Conservation (phyloP, 1,140 invertebrate genomes). For the Harlomillsia oculata region DNA sequence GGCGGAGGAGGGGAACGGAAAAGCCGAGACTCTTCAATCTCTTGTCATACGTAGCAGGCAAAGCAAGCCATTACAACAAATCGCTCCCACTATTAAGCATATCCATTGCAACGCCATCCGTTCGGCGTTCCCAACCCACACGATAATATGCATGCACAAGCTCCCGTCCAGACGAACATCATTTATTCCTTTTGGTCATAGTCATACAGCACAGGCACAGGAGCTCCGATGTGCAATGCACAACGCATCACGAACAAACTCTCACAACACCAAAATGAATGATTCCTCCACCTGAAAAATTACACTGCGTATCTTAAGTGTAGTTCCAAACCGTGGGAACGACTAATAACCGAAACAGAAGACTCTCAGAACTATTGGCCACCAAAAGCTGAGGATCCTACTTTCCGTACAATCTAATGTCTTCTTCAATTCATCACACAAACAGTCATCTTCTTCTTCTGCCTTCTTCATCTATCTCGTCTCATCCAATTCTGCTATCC, state of each 20-base stretch:
- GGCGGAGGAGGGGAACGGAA: constrained; percentile 18
- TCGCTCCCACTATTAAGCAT: constrained; percentile 22
- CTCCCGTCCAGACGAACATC: neutral
- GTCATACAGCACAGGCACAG: neutral
- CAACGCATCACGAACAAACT: neutral
- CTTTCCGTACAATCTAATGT: neutral
- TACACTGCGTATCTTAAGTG: constrained; percentile 5
- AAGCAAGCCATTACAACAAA: constrained; percentile 27
- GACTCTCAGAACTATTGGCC: neutral
- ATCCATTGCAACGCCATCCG: constrained; percentile 1
- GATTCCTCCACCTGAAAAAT: constrained; percentile 22
- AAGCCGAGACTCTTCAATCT: constrained; percentile 14
- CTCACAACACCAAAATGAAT: constrained; percentile 1
- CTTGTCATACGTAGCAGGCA: constrained; percentile 23
- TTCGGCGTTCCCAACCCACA: neutral
- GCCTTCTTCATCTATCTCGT: neutral
- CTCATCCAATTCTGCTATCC: too few relatives aligned
- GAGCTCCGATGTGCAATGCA: neutral
- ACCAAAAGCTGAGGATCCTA: neutral
- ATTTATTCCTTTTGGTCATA: neutral
- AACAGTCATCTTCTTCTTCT: neutral
- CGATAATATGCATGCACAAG: neutral
- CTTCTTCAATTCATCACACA: neutral
- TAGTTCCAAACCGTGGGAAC: constrained; percentile 18
- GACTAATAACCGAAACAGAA: constrained; percentile 22